A percentile compares a stretch with the other conserved stretches of the same genome.
Conservation (phyloP, 2,888 invertebrate genomes). For the Nephrocerus scutellatus region DNA sequence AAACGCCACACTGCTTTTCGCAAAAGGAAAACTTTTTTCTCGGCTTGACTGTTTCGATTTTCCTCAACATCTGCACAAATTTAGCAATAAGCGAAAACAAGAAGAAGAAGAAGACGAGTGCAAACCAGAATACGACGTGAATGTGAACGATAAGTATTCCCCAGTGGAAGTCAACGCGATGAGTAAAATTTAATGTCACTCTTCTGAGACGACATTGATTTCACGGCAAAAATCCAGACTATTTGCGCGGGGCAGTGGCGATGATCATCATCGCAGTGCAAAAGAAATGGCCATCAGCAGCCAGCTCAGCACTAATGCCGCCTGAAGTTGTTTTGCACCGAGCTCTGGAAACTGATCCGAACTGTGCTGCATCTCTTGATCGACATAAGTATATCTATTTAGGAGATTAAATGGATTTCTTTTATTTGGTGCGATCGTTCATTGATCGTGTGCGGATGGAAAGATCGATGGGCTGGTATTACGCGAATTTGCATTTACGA, state of each 20-base stretch:
- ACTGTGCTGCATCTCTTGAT: constrained; percentile 3
- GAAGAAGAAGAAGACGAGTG: constrained; percentile 1
- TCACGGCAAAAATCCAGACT: constrained; percentile 15
- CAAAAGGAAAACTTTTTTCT: constrained; percentile 3
- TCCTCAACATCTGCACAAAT: constrained; percentile 6
- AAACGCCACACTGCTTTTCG: neutral
- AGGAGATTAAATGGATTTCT: constrained; percentile 18
- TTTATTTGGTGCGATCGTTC: no score
- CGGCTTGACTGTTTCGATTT: constrained; percentile 1
- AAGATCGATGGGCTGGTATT: no score
- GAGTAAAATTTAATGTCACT: no score
- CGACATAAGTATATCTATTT: constrained; percentile 18
- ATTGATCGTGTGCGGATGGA: no score
- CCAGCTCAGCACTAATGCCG: neutral
- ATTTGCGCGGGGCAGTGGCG: constrained; percentile 24
- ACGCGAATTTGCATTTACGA: constrained; percentile 6
- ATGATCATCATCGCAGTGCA: constrained; percentile 40
- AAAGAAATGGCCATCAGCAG: constrained; percentile 21
- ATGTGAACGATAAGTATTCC: constrained; percentile 1
- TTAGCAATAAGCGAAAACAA: constrained; percentile 3
- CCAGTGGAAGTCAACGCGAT: constrained; percentile 5
- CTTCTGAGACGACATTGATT: constrained; percentile 24
- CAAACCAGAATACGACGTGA: neutral
- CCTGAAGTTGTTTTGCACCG: neutral
- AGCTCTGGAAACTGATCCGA: neutral